phyloP scores from a whole-genome alignment of 30 jellyfish, hydroid and myxozoan genomes.

The Mastigias papua region DNA sequence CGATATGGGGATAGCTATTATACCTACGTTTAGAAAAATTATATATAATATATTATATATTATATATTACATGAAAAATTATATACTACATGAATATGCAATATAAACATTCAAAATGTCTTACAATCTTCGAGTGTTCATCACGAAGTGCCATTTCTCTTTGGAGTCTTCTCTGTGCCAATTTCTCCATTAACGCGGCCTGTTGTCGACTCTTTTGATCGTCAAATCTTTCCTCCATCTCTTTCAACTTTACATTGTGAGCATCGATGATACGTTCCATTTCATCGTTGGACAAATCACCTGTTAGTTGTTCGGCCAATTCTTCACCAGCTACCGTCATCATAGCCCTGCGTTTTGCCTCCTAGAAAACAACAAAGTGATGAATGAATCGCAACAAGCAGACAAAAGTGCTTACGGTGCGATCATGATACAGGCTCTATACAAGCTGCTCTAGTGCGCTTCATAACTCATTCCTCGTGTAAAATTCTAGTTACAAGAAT shows the following conservation, averaged over 20 bases:
- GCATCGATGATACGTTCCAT: constrained; percentile 72
- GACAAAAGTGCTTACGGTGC: background rate
- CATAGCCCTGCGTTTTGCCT: constrained; percentile 67
- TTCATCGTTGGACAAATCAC: constrained; percentile 80
- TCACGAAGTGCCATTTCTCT: constrained; percentile 77
- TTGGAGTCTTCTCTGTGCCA: constrained; percentile 74
- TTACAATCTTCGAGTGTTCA: constrained; percentile 80
- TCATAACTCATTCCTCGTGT: no score
- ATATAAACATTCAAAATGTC: constrained; percentile 1
- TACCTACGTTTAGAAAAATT: no score
- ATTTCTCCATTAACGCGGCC: constrained; percentile 70
- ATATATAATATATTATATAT: no score
- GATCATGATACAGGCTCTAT: no score
- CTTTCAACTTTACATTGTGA: constrained; percentile 65
- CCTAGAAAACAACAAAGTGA: constrained; percentile 46
- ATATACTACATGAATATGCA: no score
- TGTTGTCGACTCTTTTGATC: constrained; percentile 73
- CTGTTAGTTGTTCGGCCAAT: constrained; percentile 80
- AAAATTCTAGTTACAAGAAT: no score
- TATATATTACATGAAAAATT: no score
- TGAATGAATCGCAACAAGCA: background rate
- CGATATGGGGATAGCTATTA: no score
- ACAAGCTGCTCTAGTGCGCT: no score
- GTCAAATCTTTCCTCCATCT: constrained; percentile 57
- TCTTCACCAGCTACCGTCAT: constrained; percentile 77